Base-by-base conservation (phyloP, 2,797 vertebrate species). In the Notoglanidium macrostoma region DNA sequence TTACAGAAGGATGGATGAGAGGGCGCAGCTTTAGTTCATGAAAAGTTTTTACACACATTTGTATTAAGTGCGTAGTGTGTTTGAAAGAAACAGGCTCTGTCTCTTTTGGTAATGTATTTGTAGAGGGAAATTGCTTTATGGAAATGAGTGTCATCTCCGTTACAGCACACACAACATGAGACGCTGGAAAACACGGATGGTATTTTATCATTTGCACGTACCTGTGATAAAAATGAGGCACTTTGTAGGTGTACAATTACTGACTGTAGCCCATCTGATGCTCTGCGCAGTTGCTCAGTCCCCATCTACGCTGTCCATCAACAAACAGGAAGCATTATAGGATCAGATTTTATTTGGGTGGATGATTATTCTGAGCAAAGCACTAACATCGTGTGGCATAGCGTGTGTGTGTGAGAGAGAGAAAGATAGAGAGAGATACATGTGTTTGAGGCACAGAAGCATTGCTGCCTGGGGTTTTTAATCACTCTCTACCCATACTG, bases 1-100 rank as follows among this genome's bases (percentile, higher is more conserved):
- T 90, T 78, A 83, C 76, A 63, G 63, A 85, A 49, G 70, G 57
- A 79, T 65, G 51, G 26, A 44, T 54, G 15, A 84, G 49, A 57
- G 49, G 51, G 49, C 35, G 21, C 49, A 29, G 80, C 26, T 49
- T 54, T 49, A 10, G 44, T 21, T 67, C 44, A 51, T 46, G 14
- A 63, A 32, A 57, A 23, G 61, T 68, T 54, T 73, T n/a, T 65
- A 21, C 2, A n/a, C 7, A 5, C 12, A 49, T 76, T 29, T 65
- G 5, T 14, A 19, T 51, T 0, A n/a, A 12, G 15, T n/a, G 17
- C 5, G 0, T n/a, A 7, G 23, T 76, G 26, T 35, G 21, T 78
- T 32, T 55, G 2, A 8, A 0, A 6, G 1, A 21, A 44, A 40
- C 54, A 40, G 67, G 17, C 23, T 35, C 32, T 0, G 51, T 26